Evolutionary conservation across 2,113 vertebrate genomes (phyloP), one percentile per base, ranked within the genome.

Genomic region (Galeopterus variegatus): DNA sequence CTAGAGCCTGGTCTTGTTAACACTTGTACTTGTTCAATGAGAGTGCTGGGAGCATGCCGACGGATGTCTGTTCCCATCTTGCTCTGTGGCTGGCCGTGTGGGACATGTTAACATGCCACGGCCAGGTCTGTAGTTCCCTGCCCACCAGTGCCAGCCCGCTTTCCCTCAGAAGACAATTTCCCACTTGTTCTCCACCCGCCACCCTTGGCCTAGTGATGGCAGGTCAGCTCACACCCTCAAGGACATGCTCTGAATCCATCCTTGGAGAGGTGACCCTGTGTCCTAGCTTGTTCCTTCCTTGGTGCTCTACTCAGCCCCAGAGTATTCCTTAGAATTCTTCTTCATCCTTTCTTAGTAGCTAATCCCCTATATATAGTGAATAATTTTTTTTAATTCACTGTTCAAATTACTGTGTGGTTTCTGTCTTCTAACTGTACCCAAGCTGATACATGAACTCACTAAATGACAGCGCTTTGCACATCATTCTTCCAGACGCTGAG

Each of bases 371-470:
- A 76, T n/a, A 64, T 26, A 41, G 26, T 26, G 41, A 72, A 70
- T 50, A n/a, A 69, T 56, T 96, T 69, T 18, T 64, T 48, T 70
- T 76, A 41, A 8, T 81, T 54, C 8, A 21, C 26, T 56, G 9
- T 54, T 82, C 28, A 88, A 56, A 58, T 70, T 67, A 72, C 18
- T 79, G 10, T 64, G 72, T 14, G n/a, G 13, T 77, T 90, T 95
- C 60, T 60, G 33, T 60, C 56, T 79, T 91, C 76, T 91, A 23
- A 84, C 33, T 73, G 48, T 0, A 24, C 13, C 33, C 9, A 15
- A 23, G 19, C 41, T 91, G 17, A 69, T 31, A 64, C 52, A 21
- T 10, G 17, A 77, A 83, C 50, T 80, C 41, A 60, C 26, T 89
- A 41, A 85, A 18, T 58, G 31, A 67, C 50, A 76, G 23, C 6